phyloP scores from a whole-genome alignment of 2,113 vertebrate genomes.

The Callipepla californica region DNA sequence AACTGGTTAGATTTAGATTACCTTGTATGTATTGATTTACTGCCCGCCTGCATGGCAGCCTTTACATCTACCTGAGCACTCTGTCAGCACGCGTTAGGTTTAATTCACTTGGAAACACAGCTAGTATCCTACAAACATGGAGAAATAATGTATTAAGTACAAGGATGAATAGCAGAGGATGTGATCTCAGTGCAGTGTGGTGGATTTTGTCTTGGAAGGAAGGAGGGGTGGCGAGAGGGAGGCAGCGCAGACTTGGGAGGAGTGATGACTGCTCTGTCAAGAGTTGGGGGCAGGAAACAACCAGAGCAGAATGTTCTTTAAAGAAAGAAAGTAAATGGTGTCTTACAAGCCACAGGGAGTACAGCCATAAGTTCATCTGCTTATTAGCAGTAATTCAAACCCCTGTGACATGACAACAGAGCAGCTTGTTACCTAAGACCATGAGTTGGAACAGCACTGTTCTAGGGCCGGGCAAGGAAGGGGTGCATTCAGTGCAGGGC shows the following conservation, averaged over 20 bases:
- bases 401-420: too few species aligned
- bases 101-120: neutral
- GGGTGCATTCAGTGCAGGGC: neutral
- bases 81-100: neutral
- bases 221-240: neutral
- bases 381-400: neutral
- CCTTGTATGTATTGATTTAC: too few species aligned
- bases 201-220: neutral
- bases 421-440: neutral
- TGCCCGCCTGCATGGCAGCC: too few species aligned
- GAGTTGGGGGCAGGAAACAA: neutral
- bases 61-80: neutral
- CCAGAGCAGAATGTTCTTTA: neutral
- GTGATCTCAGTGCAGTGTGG: neutral
- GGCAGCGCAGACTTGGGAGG: neutral
- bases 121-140: neutral
- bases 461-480: neutral
- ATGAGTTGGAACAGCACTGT: neutral
- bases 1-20: neutral
- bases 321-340: neutral
- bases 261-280: neutral
- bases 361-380: neutral
- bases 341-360: neutral
- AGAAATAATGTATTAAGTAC: neutral
- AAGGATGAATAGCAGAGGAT: neutral